Percentiles rank a stretch among this genome's conserved stretches.
phyloP scores from a whole-genome alignment of 2,113 vertebrate species.

The Paramisgurnus dabryanus region DNA sequence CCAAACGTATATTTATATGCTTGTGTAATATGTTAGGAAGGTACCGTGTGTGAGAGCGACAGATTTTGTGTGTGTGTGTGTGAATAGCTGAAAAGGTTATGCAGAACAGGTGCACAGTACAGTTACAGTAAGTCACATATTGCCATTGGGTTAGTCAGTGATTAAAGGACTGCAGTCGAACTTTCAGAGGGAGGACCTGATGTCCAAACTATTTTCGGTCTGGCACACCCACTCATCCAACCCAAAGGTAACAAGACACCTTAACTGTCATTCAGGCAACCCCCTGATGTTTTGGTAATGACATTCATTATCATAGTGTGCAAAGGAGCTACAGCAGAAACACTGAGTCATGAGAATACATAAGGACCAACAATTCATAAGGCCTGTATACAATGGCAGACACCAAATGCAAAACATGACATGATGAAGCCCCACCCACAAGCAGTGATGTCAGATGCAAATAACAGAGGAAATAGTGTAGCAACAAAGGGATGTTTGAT shows the following conservation, averaged over 20 bases:
- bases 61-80: background rate
- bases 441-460: too few relatives aligned
- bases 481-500: too few relatives aligned
- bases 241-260: slow-evolving; percentile 47
- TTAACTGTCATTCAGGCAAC: background rate
- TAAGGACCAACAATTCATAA: too few relatives aligned
- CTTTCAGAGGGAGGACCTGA: slow-evolving; percentile 1
- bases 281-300: background rate
- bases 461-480: too few relatives aligned
- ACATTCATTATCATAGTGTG: background rate
- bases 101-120: slow-evolving; percentile 54
- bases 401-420: too few relatives aligned
- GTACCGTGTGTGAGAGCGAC: background rate
- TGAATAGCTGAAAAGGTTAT: slow-evolving; percentile 6
- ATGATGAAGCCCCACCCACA: too few relatives aligned
- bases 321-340: background rate
- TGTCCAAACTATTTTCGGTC: slow-evolving; percentile 28
- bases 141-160: slow-evolving; percentile 10
- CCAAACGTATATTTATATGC: background rate
- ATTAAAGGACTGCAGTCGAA: slow-evolving; percentile 9
- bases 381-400: too few relatives aligned
- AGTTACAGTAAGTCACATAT: slow-evolving; percentile 21
- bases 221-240: background rate
- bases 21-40: background rate
- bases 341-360: too few relatives aligned